A percentile compares a stretch with the other conserved stretches of the same genome.
These are phyloP conservation scores for Hemiscyllium ocellatum DNA, from an alignment of 2,113 vertebrate genomes.

Conservation along the genomic window DNA sequence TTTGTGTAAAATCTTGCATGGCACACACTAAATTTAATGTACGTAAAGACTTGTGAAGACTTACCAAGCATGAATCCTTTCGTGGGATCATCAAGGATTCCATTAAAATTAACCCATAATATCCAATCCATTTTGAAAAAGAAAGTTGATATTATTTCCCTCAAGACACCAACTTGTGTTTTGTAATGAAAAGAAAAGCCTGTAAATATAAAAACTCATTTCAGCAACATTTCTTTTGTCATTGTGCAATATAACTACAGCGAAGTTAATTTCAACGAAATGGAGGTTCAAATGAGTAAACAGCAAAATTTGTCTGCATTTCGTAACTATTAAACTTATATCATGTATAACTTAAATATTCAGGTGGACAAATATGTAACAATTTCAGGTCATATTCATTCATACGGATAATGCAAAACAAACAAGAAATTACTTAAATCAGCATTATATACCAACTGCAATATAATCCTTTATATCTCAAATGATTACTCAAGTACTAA, in stretches of 20 bases:
- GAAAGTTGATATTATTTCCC: background rate
- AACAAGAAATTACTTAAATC: background rate
- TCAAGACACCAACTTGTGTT: background rate
- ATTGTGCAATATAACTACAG: background rate
- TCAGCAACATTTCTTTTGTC: background rate
- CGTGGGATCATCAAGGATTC: background rate
- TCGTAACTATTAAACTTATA: background rate
- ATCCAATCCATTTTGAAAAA: slow-evolving; percentile 21
- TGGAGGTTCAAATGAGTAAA: background rate
- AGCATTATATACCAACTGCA: background rate
- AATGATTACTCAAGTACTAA: background rate
- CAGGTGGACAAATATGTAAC: background rate
- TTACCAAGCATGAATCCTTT: slow-evolving; percentile 20
- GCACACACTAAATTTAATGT: background rate
- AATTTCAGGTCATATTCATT: background rate
- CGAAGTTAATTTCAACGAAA: background rate
- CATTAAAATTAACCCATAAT: background rate
- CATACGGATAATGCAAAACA: background rate
- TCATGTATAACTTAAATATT: background rate
- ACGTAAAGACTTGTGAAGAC: background rate
- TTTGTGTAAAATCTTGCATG: slow-evolving; percentile 12
- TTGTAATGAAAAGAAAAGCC: background rate
- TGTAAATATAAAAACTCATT: background rate
- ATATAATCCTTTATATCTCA: background rate
- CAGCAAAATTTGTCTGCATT: background rate